phyloP scores from a whole-genome alignment of 2,113 vertebrate genomes.

The Lipophrys pholis region DNA sequence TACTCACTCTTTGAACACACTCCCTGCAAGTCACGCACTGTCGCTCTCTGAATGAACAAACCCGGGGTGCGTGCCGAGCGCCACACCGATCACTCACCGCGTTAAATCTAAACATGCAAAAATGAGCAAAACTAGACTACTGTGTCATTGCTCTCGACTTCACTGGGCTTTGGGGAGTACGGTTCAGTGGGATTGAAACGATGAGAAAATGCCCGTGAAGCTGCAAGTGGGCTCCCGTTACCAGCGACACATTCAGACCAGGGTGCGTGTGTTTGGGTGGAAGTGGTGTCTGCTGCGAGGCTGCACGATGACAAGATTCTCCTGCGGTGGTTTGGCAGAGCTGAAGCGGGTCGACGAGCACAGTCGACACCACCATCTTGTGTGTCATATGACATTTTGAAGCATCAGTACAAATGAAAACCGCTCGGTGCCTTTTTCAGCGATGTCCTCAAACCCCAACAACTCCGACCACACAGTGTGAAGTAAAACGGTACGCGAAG shows the following conservation, averaged over 20 bases:
- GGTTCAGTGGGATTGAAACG: constrained; percentile 14
- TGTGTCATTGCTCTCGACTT: neutral
- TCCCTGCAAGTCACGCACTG: constrained; percentile 71
- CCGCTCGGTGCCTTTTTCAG: too few species aligned
- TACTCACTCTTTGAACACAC: constrained; percentile 19
- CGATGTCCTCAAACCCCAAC: too few species aligned
- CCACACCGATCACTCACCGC: too few species aligned
- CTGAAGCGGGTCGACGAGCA: constrained; percentile 8
- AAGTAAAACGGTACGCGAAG: too few species aligned
- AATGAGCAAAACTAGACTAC: neutral
- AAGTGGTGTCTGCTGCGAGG: constrained; percentile 44
- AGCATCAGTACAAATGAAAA: neutral
- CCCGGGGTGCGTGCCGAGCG: neutral
- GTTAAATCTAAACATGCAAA: neutral
- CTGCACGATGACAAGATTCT: constrained; percentile 19
- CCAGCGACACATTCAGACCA: constrained; percentile 26
- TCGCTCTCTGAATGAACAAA: constrained; percentile 78
- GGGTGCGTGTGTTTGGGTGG: constrained; percentile 16
- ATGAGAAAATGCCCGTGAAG: constrained; percentile 11
- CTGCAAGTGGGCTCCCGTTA: constrained; percentile 37
- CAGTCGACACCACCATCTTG: neutral
- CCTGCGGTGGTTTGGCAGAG: constrained; percentile 16
- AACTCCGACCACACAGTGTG: too few species aligned
- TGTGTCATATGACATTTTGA: neutral
- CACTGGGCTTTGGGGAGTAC: neutral